Evolutionary conservation across 1,140 invertebrate genomes (phyloP).

Genomic region (Pachyrhynchus sulphureomaculatus): DNA sequence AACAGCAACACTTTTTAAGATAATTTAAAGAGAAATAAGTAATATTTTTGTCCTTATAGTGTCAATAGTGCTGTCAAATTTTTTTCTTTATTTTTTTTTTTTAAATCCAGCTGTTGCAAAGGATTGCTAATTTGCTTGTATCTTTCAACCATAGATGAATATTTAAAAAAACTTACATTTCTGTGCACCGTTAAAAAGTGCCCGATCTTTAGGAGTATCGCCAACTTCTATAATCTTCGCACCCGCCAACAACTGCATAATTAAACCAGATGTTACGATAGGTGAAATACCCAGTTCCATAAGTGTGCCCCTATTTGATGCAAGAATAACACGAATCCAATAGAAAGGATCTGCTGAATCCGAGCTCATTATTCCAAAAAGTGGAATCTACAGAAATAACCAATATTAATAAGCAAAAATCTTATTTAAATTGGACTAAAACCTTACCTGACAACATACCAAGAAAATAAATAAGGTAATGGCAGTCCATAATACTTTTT

Average conservation of each 20-base stretch:
- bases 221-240: slow-evolving; percentile 99
- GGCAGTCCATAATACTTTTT: slow-evolving; percentile 99
- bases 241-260: slow-evolving; percentile 99
- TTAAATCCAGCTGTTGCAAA: too few relatives aligned
- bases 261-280: slow-evolving; percentile 98
- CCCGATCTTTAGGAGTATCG: slow-evolving; percentile 98
- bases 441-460: slow-evolving; percentile 96
- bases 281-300: slow-evolving; percentile 99
- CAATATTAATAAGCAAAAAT: slow-evolving; percentile 3
- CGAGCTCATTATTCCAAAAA: slow-evolving; percentile 99
- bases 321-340: slow-evolving; percentile 99
- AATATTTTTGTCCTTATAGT: too few relatives aligned
- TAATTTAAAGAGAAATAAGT: too few relatives aligned
- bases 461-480: slow-evolving; percentile 99
- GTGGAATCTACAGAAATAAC: slow-evolving; percentile 75
- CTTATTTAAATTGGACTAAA: slow-evolving; percentile 5
- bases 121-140: too few relatives aligned
- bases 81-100: too few relatives aligned
- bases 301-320: slow-evolving; percentile 98
- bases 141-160: too few relatives aligned
- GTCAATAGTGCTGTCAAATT: too few relatives aligned
- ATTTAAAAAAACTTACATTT: slow-evolving; percentile 92
- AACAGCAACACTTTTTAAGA: too few relatives aligned
- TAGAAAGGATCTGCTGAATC: slow-evolving; percentile 99
- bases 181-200: slow-evolving; percentile 98